Evolutionary conservation across 2,888 invertebrate species (phyloP).

Genomic region (Leptogaster cylindrica): DNA sequence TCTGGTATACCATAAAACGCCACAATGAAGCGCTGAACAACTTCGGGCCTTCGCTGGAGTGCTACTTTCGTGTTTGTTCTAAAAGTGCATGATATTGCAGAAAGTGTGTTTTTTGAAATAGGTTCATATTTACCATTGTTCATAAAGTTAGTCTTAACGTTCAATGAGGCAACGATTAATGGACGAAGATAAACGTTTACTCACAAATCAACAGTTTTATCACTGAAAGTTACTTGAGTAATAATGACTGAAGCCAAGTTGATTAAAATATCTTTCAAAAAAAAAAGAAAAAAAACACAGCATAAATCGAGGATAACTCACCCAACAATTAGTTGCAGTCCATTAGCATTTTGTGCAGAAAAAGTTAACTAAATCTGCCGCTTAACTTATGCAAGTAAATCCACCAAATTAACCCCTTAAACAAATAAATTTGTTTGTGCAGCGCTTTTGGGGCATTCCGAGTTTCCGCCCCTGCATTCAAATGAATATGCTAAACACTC

Average conservation of each 20-base stretch:
- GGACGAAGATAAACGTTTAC: too few relatives aligned
- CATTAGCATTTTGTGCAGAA: constrained; percentile 18
- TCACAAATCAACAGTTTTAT: too few relatives aligned
- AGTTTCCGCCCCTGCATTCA: constrained; percentile 11
- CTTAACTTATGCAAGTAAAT: constrained; percentile 28
- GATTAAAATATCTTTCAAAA: too few relatives aligned
- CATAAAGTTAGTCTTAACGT: too few relatives aligned
- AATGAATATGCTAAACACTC: constrained; percentile 20
- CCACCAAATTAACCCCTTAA: constrained; percentile 28
- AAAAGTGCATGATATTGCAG: too few relatives aligned
- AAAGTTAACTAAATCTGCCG: constrained; percentile 16
- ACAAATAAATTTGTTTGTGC: constrained; percentile 26
- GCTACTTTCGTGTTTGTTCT: too few relatives aligned
- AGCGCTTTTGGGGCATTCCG: constrained; percentile 23
- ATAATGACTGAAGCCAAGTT: too few relatives aligned
- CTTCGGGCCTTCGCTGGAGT: not conserved
- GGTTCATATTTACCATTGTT: too few relatives aligned
- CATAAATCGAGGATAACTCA: not conserved
- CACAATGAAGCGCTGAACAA: constrained; percentile 23
- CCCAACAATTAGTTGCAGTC: constrained; percentile 5
- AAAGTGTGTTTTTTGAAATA: too few relatives aligned
- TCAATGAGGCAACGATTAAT: too few relatives aligned
- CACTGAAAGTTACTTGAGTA: too few relatives aligned
- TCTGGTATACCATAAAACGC: constrained; percentile 36
- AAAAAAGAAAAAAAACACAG: too few relatives aligned